Evolutionary conservation across 2,113 vertebrate species (phyloP).

Genomic region (Pyrgilauda ruficollis): DNA sequence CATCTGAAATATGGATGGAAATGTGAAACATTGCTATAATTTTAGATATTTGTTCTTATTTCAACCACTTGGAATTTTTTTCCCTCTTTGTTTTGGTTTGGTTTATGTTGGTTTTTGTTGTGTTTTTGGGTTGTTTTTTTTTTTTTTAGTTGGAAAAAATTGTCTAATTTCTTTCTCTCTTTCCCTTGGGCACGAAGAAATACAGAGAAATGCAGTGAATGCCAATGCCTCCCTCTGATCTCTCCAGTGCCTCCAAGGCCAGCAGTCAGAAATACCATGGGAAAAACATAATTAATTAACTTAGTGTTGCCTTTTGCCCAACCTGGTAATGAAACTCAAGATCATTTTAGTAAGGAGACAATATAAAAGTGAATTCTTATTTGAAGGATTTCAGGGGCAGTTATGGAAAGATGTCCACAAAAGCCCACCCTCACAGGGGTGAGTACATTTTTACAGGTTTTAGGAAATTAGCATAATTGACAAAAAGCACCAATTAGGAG

Average conservation of each 20-base stretch:
- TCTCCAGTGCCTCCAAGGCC: not conserved
- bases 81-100: not conserved
- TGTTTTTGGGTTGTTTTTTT: not conserved
- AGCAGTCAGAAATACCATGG: not conserved
- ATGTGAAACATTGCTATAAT: not conserved
- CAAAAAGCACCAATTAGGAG: not conserved
- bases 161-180: not conserved
- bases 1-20: not conserved
- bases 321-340: not conserved
- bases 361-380: not conserved
- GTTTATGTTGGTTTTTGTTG: not conserved
- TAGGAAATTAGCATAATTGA: not conserved
- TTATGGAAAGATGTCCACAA: not conserved
- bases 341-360: not conserved
- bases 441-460: not conserved
- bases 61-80: accelerated
- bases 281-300: not conserved
- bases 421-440: not conserved
- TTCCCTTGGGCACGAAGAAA: not conserved
- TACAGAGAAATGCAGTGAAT: not conserved
- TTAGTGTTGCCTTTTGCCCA: not conserved
- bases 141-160: not conserved
- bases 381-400: not conserved
- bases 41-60: not conserved
- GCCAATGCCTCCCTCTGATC: not conserved